Base-by-base conservation (phyloP, 2,113 vertebrate species). In the Elachura formosa region DNA sequence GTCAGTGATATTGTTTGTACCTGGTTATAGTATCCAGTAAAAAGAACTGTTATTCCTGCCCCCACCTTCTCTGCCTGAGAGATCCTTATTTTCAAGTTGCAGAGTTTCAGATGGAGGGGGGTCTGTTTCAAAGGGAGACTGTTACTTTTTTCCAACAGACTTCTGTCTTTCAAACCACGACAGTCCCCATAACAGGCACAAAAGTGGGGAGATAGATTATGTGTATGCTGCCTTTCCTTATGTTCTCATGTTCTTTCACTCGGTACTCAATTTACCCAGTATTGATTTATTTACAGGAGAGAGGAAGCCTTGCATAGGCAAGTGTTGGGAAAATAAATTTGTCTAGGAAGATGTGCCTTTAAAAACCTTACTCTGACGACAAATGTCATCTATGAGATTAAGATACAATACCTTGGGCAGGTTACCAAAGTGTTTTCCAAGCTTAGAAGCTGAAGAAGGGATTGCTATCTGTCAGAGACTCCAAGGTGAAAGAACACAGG, bases 401-500 rank as follows among this genome's bases (percentile, higher is more conserved):
- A 56, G 7, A 14, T 33, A 40, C 26, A 55, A n/a, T 51, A 73
- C 22, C 22, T 61, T 48, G 59, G 26, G 17, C 33, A 81, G 17
- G 25, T 85, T 11, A 21, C 38, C 31, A 46, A 23, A 72, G 17
- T 33, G 20, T 48, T 72, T 82, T 71, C 17, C 3, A 3, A 72
- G 40, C 20, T 63, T 68, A 36, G n/a, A 62, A 62, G 9, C 51
- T 43, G 48, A 82, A 68, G 43, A 85, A 93, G 26, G 34, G 12
- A 34, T 56, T 40, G 0, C 14, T 38, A 5, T 12, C 21, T 63
- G 10, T 84, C 49, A 55, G 43, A 72, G 24, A 4, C 33, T 68
- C 31, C 40, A 48, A 9, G 8, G 6, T 43, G 62, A n/a, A 78
- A 69, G 34, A 69, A 40, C 46, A 22, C 0, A 0, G 15, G 21